Evolutionary conservation across 2,888 invertebrate genomes (phyloP), one percentile per base, ranked within the genome.

Genomic region (Tupiocoris notatus): DNA sequence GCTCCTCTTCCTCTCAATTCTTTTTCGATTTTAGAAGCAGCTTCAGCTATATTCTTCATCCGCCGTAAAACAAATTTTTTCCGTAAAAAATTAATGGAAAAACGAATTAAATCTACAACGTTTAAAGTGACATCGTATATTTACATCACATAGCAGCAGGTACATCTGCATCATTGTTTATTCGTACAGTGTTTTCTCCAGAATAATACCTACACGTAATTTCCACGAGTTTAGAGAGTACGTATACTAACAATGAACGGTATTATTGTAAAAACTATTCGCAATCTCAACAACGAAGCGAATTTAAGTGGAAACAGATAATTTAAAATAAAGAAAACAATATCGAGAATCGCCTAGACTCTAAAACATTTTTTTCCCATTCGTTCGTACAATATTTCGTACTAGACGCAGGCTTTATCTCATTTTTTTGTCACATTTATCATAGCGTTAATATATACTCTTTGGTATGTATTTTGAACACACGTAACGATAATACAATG

Each of bases 221-320:
- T 75, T 75, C 39, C 12, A 39, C 12, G 39, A 39, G 39, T 39
- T 39, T 39, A 39, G 39, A 39, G 39, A 39, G 39, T 39, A 39
- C 39, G 39, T 39, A 7, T 39, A 39, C 39, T 64, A 78, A 78
- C 78, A 78, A 78, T 77, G 64, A 78, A 78, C 78, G 68, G 76
- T 23, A 75, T 75, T 68, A 75, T 67, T 78, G 74, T 78, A 78
- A 78, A 77, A 78, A 78, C 78, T 78, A 78, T 78, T 78, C 78
- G 77, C 78, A 78, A 77, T 78, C 75, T 78, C 77, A 68, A 75
- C 74, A 59, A 70, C 67, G 77, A 78, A 77, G 54, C 75, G 58
- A 77, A 64, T 18, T 58, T 23, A 22, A 56, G 56, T 59, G n/a
- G 3, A 59, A 59, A 59, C 59, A 67, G 56, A 67, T 54, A 7